Evolutionary conservation across 2,113 vertebrate genomes (phyloP).

Genomic region (Pyrgilauda ruficollis): DNA sequence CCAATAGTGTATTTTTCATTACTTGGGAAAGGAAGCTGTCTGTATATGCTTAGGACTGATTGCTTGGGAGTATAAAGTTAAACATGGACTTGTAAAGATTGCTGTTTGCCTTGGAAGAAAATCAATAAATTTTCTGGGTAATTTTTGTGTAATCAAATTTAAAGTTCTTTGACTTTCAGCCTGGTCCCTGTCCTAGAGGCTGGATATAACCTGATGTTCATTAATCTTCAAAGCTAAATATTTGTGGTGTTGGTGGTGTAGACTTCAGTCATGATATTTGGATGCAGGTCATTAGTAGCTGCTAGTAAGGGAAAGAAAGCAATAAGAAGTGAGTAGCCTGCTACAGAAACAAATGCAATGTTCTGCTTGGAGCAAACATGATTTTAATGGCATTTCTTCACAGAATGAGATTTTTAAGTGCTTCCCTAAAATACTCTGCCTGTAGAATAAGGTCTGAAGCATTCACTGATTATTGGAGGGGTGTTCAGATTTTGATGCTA

Average conservation of each 20-base stretch:
- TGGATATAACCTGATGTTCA: slow-evolving; percentile 35
- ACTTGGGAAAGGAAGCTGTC: background rate
- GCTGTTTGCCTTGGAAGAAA: slow-evolving; percentile 43
- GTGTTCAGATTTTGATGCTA: background rate
- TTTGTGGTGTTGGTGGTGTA: background rate
- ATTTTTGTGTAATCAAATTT: slow-evolving; percentile 55
- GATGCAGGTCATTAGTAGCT: background rate
- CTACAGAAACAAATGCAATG: background rate
- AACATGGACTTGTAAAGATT: slow-evolving; percentile 29
- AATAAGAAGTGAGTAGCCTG: background rate
- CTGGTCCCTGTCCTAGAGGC: slow-evolving; percentile 41
- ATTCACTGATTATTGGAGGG: background rate
- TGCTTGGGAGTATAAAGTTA: slow-evolving; percentile 21
- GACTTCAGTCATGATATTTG: background rate
- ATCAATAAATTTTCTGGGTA: slow-evolving; percentile 27
- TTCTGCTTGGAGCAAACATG: background rate
- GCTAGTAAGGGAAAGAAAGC: background rate
- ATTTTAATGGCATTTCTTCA: background rate
- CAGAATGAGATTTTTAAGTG: background rate
- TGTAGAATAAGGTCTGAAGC: background rate
- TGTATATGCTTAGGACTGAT: background rate
- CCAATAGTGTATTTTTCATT: background rate
- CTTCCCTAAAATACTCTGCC: background rate
- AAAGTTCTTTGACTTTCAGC: slow-evolving; percentile 51
- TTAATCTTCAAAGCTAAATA: slow-evolving; percentile 55